Conservation (phyloP, 92 coral and sea anemone species). For the Palythoa caribaeorum region DNA sequence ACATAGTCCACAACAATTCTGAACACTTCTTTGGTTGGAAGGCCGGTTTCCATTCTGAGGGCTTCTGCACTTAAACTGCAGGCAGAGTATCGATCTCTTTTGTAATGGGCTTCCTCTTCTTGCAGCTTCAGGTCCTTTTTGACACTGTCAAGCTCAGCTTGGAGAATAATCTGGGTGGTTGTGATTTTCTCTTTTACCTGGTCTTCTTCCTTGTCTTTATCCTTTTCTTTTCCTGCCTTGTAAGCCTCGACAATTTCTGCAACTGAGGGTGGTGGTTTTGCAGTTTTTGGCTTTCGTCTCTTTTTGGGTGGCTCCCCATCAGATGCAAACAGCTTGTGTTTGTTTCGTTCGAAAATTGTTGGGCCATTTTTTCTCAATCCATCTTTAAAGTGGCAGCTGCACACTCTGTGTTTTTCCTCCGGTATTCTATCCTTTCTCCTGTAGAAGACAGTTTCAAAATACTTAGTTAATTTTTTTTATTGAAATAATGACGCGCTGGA, state of each 20-base stretch:
- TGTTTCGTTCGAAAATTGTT: constrained; percentile 23
- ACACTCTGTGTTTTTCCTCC: constrained; percentile 22
- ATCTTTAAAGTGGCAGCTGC: constrained; percentile 29
- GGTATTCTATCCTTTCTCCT: constrained; percentile 20
- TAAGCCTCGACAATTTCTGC: constrained; percentile 4
- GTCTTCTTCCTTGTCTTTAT: neutral
- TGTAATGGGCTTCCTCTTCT: constrained; percentile 31
- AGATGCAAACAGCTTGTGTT: constrained; percentile 24
- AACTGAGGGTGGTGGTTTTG: neutral
- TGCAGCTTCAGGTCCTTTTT: constrained; percentile 46
- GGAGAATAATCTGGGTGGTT: constrained; percentile 46
- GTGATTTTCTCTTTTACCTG: constrained; percentile 5
- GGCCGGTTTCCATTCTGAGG: constrained; percentile 59
- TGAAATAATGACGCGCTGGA: constrained; percentile 2
- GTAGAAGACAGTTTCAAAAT: constrained; percentile 2
- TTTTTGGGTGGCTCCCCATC: constrained; percentile 30
- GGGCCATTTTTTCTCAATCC: constrained; percentile 20
- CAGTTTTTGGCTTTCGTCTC: constrained; percentile 21
- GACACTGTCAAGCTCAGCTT: constrained; percentile 47
- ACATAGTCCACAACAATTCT: constrained; percentile 49
- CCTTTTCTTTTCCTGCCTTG: constrained; percentile 4
- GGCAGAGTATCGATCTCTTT: constrained; percentile 19
- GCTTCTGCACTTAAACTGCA: constrained; percentile 30
- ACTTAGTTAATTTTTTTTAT: neutral
- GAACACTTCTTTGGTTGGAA: constrained; percentile 27